Evolutionary conservation across 2,888 invertebrate genomes (phyloP).

Genomic region (Vanessa cardui): DNA sequence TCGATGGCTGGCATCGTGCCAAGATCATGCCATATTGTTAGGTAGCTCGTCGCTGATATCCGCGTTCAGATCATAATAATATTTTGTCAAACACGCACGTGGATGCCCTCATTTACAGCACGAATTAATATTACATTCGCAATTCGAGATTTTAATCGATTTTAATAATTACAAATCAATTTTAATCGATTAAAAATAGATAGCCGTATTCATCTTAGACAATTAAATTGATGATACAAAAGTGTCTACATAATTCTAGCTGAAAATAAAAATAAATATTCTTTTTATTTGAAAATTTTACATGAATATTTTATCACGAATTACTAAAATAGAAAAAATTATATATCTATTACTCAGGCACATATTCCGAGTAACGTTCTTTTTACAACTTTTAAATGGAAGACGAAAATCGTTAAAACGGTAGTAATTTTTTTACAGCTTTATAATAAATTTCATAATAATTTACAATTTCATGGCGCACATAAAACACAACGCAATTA

Average conservation of each 20-base stretch:
- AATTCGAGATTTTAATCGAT: background rate
- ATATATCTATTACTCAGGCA: constrained; percentile 15
- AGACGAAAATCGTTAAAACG: constrained; percentile 26
- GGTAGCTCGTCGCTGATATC: constrained; percentile 42
- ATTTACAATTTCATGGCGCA: constrained; percentile 34
- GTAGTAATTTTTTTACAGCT: constrained; percentile 34
- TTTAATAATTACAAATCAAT: too few relatives aligned
- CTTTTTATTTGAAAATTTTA: too few relatives aligned
- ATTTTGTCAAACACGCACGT: constrained; percentile 41
- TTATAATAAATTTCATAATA: constrained; percentile 37
- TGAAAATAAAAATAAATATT: too few relatives aligned
- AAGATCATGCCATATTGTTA: constrained; percentile 41
- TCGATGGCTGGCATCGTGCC: constrained; percentile 42
- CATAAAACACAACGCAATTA: constrained; percentile 30
- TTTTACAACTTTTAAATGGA: constrained; percentile 30
- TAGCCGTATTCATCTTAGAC: too few relatives aligned
- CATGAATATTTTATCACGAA: too few relatives aligned
- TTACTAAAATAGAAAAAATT: background rate
- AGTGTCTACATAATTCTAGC: too few relatives aligned
- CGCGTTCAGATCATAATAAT: constrained; percentile 48
- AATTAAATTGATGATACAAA: too few relatives aligned
- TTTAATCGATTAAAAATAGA: too few relatives aligned
- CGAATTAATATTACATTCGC: constrained; percentile 3
- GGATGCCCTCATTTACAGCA: constrained; percentile 7
- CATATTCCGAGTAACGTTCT: constrained; percentile 27